phyloP scores from a whole-genome alignment of 1,140 invertebrate species.

The Leucophenga varia region DNA sequence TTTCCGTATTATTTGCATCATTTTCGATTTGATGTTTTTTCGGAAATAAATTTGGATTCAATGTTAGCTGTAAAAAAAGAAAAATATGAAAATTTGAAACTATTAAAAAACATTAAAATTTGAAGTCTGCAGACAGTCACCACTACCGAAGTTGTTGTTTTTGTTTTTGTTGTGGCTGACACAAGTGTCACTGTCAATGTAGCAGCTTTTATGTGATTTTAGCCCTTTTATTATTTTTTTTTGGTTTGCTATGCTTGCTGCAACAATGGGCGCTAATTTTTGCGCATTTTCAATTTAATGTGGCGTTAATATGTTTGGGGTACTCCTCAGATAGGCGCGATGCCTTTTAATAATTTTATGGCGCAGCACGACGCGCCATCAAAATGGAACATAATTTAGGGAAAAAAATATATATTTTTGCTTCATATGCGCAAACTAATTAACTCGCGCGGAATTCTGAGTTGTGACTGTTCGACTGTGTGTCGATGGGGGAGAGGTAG shows the following conservation, averaged over 20 bases:
- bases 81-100: slow-evolving; percentile 16
- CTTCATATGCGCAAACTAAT: slow-evolving; percentile 44
- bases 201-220: too few relatives aligned
- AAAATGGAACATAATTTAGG: not conserved
- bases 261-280: slow-evolving; percentile 39
- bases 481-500: too few relatives aligned
- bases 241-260: too few relatives aligned
- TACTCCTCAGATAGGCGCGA: slow-evolving; percentile 11
- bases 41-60: slow-evolving; percentile 48
- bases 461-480: too few relatives aligned
- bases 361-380: too few relatives aligned
- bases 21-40: slow-evolving; percentile 31
- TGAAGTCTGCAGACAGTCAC: not conserved
- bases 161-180: slow-evolving; percentile 3
- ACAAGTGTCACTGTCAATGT: not conserved
- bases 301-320: slow-evolving; percentile 37
- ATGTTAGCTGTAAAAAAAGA: slow-evolving; percentile 47
- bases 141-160: not conserved
- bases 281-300: slow-evolving; percentile 42
- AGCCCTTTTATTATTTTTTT: too few relatives aligned
- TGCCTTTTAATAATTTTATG: slow-evolving; percentile 20
- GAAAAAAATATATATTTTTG: slow-evolving; percentile 38
- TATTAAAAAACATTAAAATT: too few relatives aligned
- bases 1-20: too few relatives aligned
- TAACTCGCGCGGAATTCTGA: slow-evolving; percentile 30